Evolutionary conservation across 2,888 invertebrate genomes (phyloP), one percentile per base, ranked within the genome.

Genomic region (Agrypnus murinus): DNA sequence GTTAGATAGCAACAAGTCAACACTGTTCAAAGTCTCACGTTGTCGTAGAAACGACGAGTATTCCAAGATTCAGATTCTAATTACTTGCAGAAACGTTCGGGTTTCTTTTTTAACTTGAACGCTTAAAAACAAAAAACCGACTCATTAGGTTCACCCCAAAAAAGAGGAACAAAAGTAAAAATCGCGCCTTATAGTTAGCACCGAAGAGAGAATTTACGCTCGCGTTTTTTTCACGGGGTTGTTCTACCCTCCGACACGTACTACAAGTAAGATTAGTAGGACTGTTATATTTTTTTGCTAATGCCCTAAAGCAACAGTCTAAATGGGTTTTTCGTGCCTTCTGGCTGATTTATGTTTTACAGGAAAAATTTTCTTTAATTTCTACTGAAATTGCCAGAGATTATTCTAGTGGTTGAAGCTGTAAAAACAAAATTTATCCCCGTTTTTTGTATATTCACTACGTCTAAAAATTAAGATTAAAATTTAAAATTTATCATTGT

Each of bases 291-390:
- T 67, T 67, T 25, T 67, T 67, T 67, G 60, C 67, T 67, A 67
- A 67, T 67, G 67, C 67, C 60, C 60, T 67, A 60, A 62, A 66
- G 60, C 62, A 67, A 62, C 67, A 62, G 55, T 40, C 40, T 25
- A 60, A 67, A 67, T 67, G 67, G 67, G 67, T 32, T 67, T 67
- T 67, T 67, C 67, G 67, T 67, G 67, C 67, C 67, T 62, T 67
- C 60, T 55, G 17, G 67, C 53, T 67, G 67, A 67, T 67, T 67
- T 67, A 67, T 67, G 60, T 45, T 25, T 32, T 50, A 50, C 50
- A 53, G 53, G 67, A 60, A 67, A 67, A 66, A 62, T 60, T 53
- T 67, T 67, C 67, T 60, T 60, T 67, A 66, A 66, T 66, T 66
- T 66, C 48, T 34, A 36, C 58, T 40, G 58, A 48, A 65, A 45